These are phyloP conservation scores for Atherinomorus stipes DNA, from an alignment of 2,113 vertebrate genomes.

Conservation along the genomic window DNA sequence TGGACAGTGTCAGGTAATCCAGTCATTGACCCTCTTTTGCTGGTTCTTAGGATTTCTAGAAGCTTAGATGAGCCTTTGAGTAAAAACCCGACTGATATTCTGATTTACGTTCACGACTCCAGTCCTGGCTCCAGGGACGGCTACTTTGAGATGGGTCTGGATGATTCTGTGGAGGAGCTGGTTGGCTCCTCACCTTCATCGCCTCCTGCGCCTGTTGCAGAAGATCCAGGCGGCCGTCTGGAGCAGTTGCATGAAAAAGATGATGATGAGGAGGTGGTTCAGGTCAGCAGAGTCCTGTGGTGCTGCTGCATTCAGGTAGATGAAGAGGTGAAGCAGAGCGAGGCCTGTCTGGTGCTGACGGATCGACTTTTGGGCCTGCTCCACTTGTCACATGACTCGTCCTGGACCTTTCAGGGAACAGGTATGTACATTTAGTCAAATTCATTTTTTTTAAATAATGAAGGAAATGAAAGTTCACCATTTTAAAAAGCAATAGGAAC, in stretches of 20 bases:
- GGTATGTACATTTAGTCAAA: conserved; percentile 36
- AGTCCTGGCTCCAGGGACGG: conserved; percentile 84
- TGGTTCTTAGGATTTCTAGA: neutral
- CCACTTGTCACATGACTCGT: conserved; percentile 36
- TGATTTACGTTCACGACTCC: conserved; percentile 8
- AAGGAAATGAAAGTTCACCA: no score
- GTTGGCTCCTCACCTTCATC: conserved; percentile 49
- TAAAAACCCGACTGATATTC: neutral
- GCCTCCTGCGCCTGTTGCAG: conserved; percentile 16
- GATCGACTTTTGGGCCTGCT: conserved; percentile 85
- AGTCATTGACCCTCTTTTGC: neutral
- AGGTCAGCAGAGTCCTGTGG: conserved; percentile 87
- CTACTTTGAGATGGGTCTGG: conserved; percentile 96
- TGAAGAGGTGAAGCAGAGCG: conserved; percentile 83
- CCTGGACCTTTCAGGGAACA: conserved; percentile 39
- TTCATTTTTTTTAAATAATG: no score
- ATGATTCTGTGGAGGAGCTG: conserved; percentile 79
- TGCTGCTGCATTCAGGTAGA: conserved; percentile 88
- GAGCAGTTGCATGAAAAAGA: neutral
- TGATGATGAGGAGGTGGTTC: conserved; percentile 20
- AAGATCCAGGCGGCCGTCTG: conserved; percentile 9
- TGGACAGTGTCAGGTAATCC: conserved; percentile 53
- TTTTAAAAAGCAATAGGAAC: no score
- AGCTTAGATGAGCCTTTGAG: no score
- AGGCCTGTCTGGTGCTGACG: conserved; percentile 89